Evolutionary conservation across 2,113 vertebrate species (phyloP), one percentile per base, ranked within the genome.

Genomic region (Nycticebus coucang): DNA sequence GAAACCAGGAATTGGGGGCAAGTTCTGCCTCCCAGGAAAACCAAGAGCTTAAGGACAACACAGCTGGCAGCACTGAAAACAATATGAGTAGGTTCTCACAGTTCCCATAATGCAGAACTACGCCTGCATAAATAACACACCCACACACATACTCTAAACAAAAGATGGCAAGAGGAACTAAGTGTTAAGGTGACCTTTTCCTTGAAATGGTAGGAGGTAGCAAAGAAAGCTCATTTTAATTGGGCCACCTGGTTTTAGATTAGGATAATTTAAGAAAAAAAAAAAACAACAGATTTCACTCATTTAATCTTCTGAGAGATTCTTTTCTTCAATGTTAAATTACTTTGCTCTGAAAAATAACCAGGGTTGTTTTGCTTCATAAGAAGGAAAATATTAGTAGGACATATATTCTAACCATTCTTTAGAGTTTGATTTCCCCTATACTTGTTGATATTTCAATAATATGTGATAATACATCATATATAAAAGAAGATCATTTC

Each of bases 211-310:
- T 41, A 93, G 21, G 14, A 64, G 28, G 66, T 37, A 78, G 30
- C 7, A 89, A 72, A 88, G 24, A 89, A 93, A n/a, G 24, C 10
- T 28, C 11, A 33, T 59, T 95, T 94, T 91, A 72, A 90, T 92
- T 14, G 68, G 22, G 41, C 7, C 57, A 92, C 19, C n/a, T 92
- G 30, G 24, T 71, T 95, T 84, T 77, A 89, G n/a, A 37, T 66
- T 69, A 94, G 59, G 14, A 74, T 81, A 53, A 87, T 7, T 78
- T 50, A 74, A 79, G 55, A 33, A 83, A 71, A 81, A 30, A 83
- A 71, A 81, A 30, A 81, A 81, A 50, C 37, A 86, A 89, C 9
- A 79, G 10, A 89, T 83, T 75, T 96, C 33, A 93, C 35, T 68
- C 69, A 71, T 64, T 60, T 26, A 37, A 10, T 85, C 53, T 95